Evolutionary conservation across 2,888 invertebrate genomes (phyloP), one percentile per base, ranked within the genome.

Genomic region (Callyntrura guangdongensis): DNA sequence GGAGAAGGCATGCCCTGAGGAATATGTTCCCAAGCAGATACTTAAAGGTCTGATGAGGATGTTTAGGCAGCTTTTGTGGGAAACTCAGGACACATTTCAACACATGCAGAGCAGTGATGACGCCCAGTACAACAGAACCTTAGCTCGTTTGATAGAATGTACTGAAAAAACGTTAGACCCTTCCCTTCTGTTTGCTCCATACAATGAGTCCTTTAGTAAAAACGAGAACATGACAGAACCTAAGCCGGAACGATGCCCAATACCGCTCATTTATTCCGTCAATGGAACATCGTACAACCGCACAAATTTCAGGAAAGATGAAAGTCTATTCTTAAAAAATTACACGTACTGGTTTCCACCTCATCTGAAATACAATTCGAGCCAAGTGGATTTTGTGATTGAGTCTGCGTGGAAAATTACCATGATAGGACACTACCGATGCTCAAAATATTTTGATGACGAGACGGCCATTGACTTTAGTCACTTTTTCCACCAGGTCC

Each of bases 361-460:
- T 9, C 69, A 82, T 47, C 56, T 92, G 6, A 89, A 91, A n/a
- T 92, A 88, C 64, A 90, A 92, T 25, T 20, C 82, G 8, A 90
- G 90, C 17, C 77, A 90, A 25, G 86, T 91, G 17, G 92, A 92
- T 61, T 83, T 91, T 61, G 90, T 92, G 3, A 67, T 92, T 11
- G 92, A 92, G 59, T 61, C 90, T 56, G 91, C 92, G 3, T 92
- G 92, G 92, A 92, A 92, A 86, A 86, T 86, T 11, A 67, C 91
- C 0, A 77, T 92, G 64, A 91, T 92, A 85, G 81, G 91, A 6
- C 92, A 92, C 47, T 92, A 92, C 59, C 85, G 85, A 2, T 92
- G 92, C 79, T 87, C 91, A 0, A 89, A 72, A 69, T 85, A 88
- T n/a, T 92, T 92, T 79, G 79, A 89, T 72, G 87, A 36, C 20